Base-by-base conservation (phyloP, 2,797 vertebrate species). In the Eptatretus atami region DNA sequence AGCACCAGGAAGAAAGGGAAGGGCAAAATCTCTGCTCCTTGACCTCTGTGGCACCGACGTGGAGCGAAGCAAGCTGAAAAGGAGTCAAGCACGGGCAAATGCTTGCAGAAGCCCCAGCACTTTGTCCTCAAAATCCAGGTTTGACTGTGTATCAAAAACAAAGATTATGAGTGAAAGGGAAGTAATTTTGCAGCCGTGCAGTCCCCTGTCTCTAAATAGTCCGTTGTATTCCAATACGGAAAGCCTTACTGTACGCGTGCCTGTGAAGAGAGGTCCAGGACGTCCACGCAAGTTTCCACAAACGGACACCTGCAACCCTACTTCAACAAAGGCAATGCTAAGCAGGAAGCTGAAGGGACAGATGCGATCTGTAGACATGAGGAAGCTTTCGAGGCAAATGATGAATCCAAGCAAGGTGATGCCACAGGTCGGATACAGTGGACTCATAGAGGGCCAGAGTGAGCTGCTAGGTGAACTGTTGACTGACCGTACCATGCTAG, bases 221-320 rank as follows among this genome's bases (percentile, higher is more conserved):
- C 57, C 57, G 10, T 25, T 61, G n/a, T 61, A 61, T 25, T 61
- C 57, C 57, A 61, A 61, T 25, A 61, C 57, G 57, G 57, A n/a
- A 25, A 25, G 57, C 57, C 57, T 61, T 25, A 61, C 57, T n/a
- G 57, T 61, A 25, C n/a, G 57, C n/a, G 57, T 61, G 8, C 57
- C 57, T 25, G 57, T 61, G n/a, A 61, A 61, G 57, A 61, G 57
- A 25, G 57, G 57, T 12, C 57, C 57, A 10, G 57, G 57, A n/a
- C 57, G 57, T n/a, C 57, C 57, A n/a, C n/a, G 57, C n/a, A 61
- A 61, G 12, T 25, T 61, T n/a, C 25, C 57, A n/a, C n/a, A n/a
- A 25, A n/a, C n/a, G 9, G 57, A 61, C 57, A 25, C 57, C 10
- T n/a, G 57, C 57, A 3, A 10, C 11, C 11, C 57, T n/a, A 25